A percentile compares a stretch with the other conserved stretches of the same genome.
phyloP scores from a whole-genome alignment of 2,888 invertebrate species.

The Thelaira solivaga region DNA sequence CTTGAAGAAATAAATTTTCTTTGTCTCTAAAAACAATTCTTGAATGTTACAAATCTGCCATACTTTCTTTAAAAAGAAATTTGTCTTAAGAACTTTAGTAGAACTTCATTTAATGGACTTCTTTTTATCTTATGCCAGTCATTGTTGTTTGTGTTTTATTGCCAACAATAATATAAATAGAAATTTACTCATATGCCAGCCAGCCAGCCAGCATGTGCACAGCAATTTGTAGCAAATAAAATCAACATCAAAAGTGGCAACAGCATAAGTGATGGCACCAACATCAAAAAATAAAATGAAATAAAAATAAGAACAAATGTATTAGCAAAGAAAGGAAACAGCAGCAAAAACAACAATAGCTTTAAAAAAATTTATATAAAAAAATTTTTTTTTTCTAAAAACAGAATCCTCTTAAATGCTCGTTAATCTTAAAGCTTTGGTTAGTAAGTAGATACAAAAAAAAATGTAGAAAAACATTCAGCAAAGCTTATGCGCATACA shows the following conservation, averaged over 20 bases:
- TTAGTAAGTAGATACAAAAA: constrained; percentile 48
- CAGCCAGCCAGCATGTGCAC: constrained; percentile 47
- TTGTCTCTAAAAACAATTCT: too few species aligned
- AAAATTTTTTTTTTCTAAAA: too few species aligned
- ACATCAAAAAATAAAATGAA: not conserved
- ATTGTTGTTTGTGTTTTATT: constrained; percentile 26
- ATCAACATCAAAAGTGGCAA: constrained; percentile 27
- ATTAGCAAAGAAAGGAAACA: not conserved
- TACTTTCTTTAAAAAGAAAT: too few species aligned
- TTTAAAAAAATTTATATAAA: not conserved
- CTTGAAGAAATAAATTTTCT: too few species aligned
- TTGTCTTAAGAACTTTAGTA: too few species aligned
- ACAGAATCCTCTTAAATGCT: constrained; percentile 57
- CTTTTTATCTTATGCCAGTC: constrained; percentile 20
- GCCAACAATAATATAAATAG: constrained; percentile 46
- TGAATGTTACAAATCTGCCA: too few species aligned
- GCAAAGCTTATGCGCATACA: not conserved
- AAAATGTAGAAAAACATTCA: not conserved
- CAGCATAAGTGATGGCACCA: not conserved
- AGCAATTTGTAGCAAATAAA: constrained; percentile 49
- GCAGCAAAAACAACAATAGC: not conserved
- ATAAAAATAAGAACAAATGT: not conserved
- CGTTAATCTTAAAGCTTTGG: constrained; percentile 61
- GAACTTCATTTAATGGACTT: too few species aligned
- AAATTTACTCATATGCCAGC: constrained; percentile 58